Evolutionary conservation across 2,888 invertebrate genomes (phyloP).

Genomic region (Linnaemya tessellans): DNA sequence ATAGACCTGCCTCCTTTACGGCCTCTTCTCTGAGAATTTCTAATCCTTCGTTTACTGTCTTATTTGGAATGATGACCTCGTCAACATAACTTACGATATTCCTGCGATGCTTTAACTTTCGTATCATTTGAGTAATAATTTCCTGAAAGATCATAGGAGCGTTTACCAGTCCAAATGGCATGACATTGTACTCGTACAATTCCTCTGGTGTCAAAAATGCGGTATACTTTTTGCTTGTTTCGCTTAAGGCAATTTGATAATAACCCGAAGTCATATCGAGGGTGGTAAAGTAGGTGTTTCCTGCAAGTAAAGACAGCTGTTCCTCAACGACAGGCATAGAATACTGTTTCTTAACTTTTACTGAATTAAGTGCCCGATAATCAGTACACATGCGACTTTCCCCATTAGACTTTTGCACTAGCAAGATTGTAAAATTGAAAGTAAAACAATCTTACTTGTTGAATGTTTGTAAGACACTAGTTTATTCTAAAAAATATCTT

Average conservation of each 20-base stretch:
- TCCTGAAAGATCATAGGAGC: constrained; percentile 78
- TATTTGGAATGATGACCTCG: constrained; percentile 62
- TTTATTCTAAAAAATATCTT: no score
- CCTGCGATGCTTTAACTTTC: constrained; percentile 24
- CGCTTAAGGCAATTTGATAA: constrained; percentile 74
- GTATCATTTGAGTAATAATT: constrained; percentile 71
- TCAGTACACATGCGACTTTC: constrained; percentile 69
- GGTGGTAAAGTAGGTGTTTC: constrained; percentile 75
- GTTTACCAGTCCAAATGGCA: constrained; percentile 80
- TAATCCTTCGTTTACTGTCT: constrained; percentile 27
- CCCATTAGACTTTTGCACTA: constrained; percentile 60
- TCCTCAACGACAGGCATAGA: constrained; percentile 72
- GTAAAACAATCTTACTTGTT: no score
- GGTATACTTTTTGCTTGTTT: constrained; percentile 18
- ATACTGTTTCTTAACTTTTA: constrained; percentile 68
- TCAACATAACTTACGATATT: constrained; percentile 59
- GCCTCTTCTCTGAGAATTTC: constrained; percentile 54
- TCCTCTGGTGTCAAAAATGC: constrained; percentile 72
- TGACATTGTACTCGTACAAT: constrained; percentile 76
- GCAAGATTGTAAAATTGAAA: no score
- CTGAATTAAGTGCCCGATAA: constrained; percentile 62
- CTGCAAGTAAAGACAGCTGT: constrained; percentile 63
- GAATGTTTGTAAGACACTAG: no score
- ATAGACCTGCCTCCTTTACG: constrained; percentile 48
- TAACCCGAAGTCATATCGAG: constrained; percentile 77